Base-by-base conservation (phyloP, 2,113 vertebrate genomes). In the Dromaius novaehollandiae region DNA sequence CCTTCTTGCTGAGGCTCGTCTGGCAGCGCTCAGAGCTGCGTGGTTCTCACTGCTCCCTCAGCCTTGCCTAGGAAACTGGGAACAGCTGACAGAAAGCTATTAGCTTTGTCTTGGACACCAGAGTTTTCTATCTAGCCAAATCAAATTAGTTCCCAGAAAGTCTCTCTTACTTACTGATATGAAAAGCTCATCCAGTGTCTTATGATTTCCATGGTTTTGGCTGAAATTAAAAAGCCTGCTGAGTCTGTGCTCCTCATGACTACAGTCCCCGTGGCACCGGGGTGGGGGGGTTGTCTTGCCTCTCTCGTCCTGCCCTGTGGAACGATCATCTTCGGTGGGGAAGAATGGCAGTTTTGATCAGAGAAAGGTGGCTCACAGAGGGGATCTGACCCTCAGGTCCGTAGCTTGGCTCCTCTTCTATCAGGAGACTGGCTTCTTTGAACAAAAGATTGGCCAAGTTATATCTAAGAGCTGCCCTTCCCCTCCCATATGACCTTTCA, bases 121-220 rank as follows among this genome's bases (percentile, higher is more conserved):
- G 64, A 88, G 40, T 66, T 74, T 91, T 94, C 64, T 75, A 60
- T 77, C 71, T 60, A 86, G 93, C 85, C 94, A 93, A 91, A 73
- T 50, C 19, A 83, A 89, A 51, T 77, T 86, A 60, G 19, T 89
- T 95, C 90, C 93, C 94, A 96, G 88, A 88, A 68, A 89, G 28
- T 60, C 70, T 70, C 55, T 89, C 44, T 85, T 71, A 82, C 74
- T 94, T 87, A 91, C 64, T 95, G 74, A 71, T 95, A 89, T 25
- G 74, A 80, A 96, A 95, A 92, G 44, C 40, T 90, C 68, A 94
- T 71, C 60, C 85, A 36, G 22, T 83, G 81, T 93, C 83, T 86
- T 71, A 77, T 81, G 53, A 81, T 46, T 85, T 81, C 53, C 63
- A 85, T 42, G 51, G 32, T 65, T 89, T 89, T 82, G 82, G 82